Evolutionary conservation across 1,140 invertebrate genomes (phyloP), one percentile per base, ranked within the genome.

Genomic region (Lepidostoma basale): DNA sequence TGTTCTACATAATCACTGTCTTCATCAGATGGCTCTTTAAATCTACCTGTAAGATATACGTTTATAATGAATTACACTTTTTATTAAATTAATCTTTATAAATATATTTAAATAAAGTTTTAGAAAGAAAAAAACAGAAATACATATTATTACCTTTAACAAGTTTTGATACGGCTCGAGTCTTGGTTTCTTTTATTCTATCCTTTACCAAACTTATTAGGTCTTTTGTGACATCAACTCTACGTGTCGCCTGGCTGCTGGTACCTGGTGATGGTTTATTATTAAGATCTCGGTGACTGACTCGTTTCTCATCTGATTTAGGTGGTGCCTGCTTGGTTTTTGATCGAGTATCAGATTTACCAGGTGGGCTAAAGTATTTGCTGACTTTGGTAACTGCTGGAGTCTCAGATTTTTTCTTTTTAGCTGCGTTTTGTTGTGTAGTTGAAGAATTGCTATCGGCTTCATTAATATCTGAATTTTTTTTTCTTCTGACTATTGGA

Each of bases 1-100:
- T 84, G 74, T 73, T 79, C 74, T 36, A 79, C 73, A 74, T 81
- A 85, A 74, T 86, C 84, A 74, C 83, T 85, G 68, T 85, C 84
- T 18, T 78, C 77, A 69, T 83, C 44, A 12, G 62, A 81, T 3
- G 77, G 78, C 25, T 80, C 76, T 66, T 78, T 64, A 49, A 56
- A 16, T 33, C 36, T 56, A 18, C 52, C 52, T 56, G 14, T n/a
- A n/a, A n/a, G n/a, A n/a, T n/a, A n/a, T n/a, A n/a, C n/a, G n/a
- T n/a, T n/a, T n/a, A 8, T 10, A 36, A 56, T 33, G 9, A 16
- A 44, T 6, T 36, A n/a, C 33, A 36, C 33, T n/a, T 36, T 36
- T 36, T 36, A 36, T 36, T 3, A 9, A 36, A 36, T 36, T 12
- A 36, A 36, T 12, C 14, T 2, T 2, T 5, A 36, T 36, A 36